These are phyloP conservation scores for Congeria kusceri DNA, from an alignment of 2,888 invertebrate genomes.

Conservation along the genomic window DNA sequence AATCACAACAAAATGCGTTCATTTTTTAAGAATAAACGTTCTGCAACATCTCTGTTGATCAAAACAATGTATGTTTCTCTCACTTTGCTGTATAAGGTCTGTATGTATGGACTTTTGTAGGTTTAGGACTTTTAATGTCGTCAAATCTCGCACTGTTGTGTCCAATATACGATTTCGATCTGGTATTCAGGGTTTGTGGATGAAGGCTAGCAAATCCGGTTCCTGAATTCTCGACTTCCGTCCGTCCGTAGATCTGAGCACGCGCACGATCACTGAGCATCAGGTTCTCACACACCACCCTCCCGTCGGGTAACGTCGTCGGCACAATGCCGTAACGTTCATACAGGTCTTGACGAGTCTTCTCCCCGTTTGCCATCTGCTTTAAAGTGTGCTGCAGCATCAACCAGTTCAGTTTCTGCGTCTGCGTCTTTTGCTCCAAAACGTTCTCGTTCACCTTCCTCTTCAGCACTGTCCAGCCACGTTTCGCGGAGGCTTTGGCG, in stretches of 20 bases:
- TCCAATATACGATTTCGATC: conserved; percentile 31
- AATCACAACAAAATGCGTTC: too few relatives aligned
- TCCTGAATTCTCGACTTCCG: conserved; percentile 25
- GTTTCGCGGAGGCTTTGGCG: conserved; percentile 60
- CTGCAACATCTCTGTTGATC: too few relatives aligned
- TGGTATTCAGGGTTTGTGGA: conserved; percentile 37
- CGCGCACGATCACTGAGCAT: conserved; percentile 77
- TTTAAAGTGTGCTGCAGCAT: conserved; percentile 75
- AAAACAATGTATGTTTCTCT: too few relatives aligned
- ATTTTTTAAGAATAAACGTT: too few relatives aligned
- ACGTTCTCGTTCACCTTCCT: conserved; percentile 73
- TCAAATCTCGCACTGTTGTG: conserved; percentile 11
- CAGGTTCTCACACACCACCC: conserved; percentile 70
- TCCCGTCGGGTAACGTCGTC: conserved; percentile 67
- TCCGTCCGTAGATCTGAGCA: conserved; percentile 33
- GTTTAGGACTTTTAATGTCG: conserved; percentile 21
- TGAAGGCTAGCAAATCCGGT: conserved; percentile 53
- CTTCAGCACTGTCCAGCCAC: conserved; percentile 76
- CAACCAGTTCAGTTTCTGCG: conserved; percentile 71
- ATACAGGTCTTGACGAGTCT: conserved; percentile 75
- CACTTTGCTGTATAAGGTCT: conserved; percentile 1
- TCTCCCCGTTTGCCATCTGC: conserved; percentile 71
- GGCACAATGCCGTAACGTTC: conserved; percentile 78
- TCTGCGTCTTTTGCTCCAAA: conserved; percentile 66
- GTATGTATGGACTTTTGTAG: not conserved